These are phyloP conservation scores for Aurelia coerulea DNA, from an alignment of 30 jellyfish, hydroid and myxozoan genomes.

Conservation along the genomic window DNA sequence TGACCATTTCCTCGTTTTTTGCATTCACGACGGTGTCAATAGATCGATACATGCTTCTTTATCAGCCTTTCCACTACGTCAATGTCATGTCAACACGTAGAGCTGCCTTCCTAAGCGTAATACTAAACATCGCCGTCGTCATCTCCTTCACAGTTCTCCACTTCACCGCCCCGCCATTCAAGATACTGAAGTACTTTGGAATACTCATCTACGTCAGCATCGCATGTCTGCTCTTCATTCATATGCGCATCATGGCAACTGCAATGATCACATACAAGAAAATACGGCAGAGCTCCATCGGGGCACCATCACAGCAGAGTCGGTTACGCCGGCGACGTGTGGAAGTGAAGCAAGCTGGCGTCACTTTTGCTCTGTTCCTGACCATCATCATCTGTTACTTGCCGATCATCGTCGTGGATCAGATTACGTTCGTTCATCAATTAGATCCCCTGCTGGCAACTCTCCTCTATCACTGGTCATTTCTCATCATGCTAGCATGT, in stretches of 20 bases:
- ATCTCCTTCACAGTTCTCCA: slow-evolving; percentile 38
- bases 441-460: neutral
- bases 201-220: slow-evolving; percentile 57
- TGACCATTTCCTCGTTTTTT: slow-evolving; percentile 35
- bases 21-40: slow-evolving; percentile 61
- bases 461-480: slow-evolving; percentile 44
- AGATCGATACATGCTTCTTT: slow-evolving; percentile 56
- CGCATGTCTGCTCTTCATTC: slow-evolving; percentile 41
- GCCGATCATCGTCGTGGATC: slow-evolving; percentile 49
- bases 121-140: slow-evolving; percentile 22
- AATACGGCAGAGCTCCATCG: slow-evolving; percentile 32
- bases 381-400: slow-evolving; percentile 51
- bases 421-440: neutral
- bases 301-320: slow-evolving; percentile 14
- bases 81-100: slow-evolving; percentile 22
- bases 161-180: slow-evolving; percentile 26
- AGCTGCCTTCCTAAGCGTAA: slow-evolving; percentile 28
- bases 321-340: slow-evolving; percentile 52
- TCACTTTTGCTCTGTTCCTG: slow-evolving; percentile 51
- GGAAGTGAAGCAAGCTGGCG: slow-evolving; percentile 70
- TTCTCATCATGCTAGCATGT: slow-evolving; percentile 57
- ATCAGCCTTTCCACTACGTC: slow-evolving; percentile 42
- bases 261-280: slow-evolving; percentile 40
- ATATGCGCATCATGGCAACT: slow-evolving; percentile 55
- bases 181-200: slow-evolving; percentile 6